Base-by-base conservation (phyloP, 2,888 invertebrate species). In the Mellilla xanthometata region DNA sequence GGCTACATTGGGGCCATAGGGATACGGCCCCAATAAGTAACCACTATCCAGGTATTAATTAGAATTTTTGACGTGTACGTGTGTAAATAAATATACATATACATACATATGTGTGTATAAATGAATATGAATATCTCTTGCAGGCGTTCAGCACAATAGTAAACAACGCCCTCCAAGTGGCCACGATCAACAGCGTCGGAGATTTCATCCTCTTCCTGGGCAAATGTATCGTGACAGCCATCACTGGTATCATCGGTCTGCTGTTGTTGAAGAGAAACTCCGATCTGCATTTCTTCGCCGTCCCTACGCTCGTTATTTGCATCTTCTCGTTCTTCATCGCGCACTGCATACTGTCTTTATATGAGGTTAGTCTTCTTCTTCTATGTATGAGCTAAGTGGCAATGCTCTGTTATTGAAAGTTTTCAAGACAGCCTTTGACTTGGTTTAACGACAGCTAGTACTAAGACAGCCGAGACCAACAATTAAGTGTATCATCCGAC, bases 151-250 rank as follows among this genome's bases (percentile, higher is more conserved):
- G 93, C 68, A 95, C 96, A 1, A 91, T 97, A 62, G 93, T 95
- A 27, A 93, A 93, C 69, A 96, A 97, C 77, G 95, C 94, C 0
- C 79, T 98, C 26, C 95, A 97, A 91, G 94, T 98, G 55, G 95
- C 96, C 0, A 96, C 97, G 0, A 95, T 99, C 43, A 98, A 98
- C 85, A 95, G 96, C 59, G 93, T 97, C 30, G 98, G 98, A 3
- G 97, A 97, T 79, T 97, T 98, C 74, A 94, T 98, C 51, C 87
- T 99, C 32, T 97, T 99, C 75, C 89, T 99, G 55, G 97, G 96
- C 40, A 96, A 96, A 74, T 90, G 90, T 54, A 89, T 90, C 49
- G 96, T 98, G 42, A 96, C 97, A 3, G 95, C 96, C 0, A 87
- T 96, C 3, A 96, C 96, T 0, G 96, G 96, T 10, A 78, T 74